These are phyloP conservation scores for Alentia gelatinosa DNA, from an alignment of 2,888 invertebrate species.

Conservation along the genomic window DNA sequence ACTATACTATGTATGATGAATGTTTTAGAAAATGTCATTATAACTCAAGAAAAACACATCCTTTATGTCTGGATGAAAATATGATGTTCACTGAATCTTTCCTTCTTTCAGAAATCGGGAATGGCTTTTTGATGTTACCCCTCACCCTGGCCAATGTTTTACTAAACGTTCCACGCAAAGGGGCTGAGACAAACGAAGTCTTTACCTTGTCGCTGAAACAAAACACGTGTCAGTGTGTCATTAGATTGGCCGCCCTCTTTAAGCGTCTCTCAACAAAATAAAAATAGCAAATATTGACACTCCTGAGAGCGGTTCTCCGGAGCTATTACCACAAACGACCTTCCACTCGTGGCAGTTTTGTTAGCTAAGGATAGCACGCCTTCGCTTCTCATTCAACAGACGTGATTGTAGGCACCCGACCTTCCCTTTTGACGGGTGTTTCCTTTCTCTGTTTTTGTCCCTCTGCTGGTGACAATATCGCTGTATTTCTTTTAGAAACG, in stretches of 20 bases:
- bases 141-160: no score
- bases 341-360: not conserved
- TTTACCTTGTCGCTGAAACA: no score
- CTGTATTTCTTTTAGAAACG: not conserved
- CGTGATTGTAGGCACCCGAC: slow-evolving; percentile 1
- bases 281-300: not conserved
- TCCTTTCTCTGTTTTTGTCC: no score
- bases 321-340: not conserved
- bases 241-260: not conserved
- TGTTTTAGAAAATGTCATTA: no score
- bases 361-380: not conserved
- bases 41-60: no score
- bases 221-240: not conserved
- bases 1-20: no score
- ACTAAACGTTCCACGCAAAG: no score
- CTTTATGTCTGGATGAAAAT: no score
- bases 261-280: not conserved
- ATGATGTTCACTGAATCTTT: no score
- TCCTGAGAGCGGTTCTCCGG: not conserved
- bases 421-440: not conserved
- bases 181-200: no score
- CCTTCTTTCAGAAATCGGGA: no score
- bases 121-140: no score
- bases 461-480: not conserved
- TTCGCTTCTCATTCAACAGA: not conserved